Evolutionary conservation across 2,113 vertebrate species (phyloP), one percentile per base, ranked within the genome.

Genomic region (Myotis yumanensis): DNA sequence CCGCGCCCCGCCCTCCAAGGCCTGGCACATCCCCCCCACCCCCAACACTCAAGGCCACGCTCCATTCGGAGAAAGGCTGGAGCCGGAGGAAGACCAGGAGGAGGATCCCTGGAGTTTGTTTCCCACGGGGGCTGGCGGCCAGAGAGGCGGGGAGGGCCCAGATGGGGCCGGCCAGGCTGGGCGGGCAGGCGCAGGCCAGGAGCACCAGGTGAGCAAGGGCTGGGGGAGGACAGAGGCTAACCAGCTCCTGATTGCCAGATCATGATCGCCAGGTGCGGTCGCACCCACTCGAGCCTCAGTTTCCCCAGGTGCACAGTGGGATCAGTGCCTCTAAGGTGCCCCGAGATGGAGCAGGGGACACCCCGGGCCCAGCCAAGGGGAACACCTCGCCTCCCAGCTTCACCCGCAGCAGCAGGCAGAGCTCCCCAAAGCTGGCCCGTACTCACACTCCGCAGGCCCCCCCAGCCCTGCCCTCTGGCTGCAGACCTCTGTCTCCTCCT

Each of bases 51-150:
- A 23, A 3, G 52, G 51, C 76, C 76, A 4, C 20, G 4, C n/a
- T 23, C 48, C 28, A 12, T 2, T 62, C 25, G 11, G 11, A 28
- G 59, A 59, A 25, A 25, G 23, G 87, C 46, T n/a, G 57, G 75
- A 62, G 92, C 93, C 5, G 11, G 64, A 17, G 4, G 76, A 12
- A 4, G 69, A 90, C 37, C 87, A 94, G 96, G 2, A 54, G 4
- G 9, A 46, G 96, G 96, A 96, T 94, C 95, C 95, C 89, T 93
- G 81, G 95, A 0, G 48, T 97, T 96, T 96, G 87, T 97, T 95
- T 97, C 97, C 93, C 95, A 86, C 35, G 0, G 43, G 35, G 90
- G 51, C 66, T 1, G 6, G n/a, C n/a, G 83, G 93, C 54, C 81
- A 18, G 64, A 7, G 94, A n/a, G 0, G 2, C 59, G 16, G 51